phyloP scores from a whole-genome alignment of 2,797 vertebrate species.

The Ptychadena robeensis region DNA sequence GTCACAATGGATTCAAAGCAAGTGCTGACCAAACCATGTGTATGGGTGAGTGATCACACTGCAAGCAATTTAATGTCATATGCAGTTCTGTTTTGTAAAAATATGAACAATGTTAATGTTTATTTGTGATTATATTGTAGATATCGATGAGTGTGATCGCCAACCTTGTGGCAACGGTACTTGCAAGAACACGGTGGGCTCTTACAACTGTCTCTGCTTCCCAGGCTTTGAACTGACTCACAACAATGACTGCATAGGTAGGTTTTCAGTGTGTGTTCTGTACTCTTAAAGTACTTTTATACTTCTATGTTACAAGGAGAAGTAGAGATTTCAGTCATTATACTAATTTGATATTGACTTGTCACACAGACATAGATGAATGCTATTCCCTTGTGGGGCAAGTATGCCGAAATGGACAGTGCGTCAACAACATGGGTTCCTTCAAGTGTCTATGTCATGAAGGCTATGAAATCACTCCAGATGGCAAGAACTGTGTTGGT shows the following conservation, averaged over 20 bases:
- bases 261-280: conserved; percentile 50
- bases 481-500: conserved; percentile 93
- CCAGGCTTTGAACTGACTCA: conserved; percentile 88
- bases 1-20: conserved; percentile 90
- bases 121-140: conserved; percentile 67
- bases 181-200: conserved; percentile 92
- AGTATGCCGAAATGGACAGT: conserved; percentile 90
- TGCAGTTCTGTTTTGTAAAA: not conserved
- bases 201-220: conserved; percentile 95
- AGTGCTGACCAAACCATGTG: conserved; percentile 90
- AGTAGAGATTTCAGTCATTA: not conserved
- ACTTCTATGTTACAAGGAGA: not conserved
- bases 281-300: not conserved
- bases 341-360: not conserved
- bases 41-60: conserved; percentile 78
- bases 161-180: conserved; percentile 91
- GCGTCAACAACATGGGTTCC: conserved; percentile 89
- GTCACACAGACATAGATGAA: conserved; percentile 85
- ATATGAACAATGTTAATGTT: not conserved
- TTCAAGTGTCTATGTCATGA: conserved; percentile 92
- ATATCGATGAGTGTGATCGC: conserved; percentile 89
- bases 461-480: conserved; percentile 87
- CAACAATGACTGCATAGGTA: conserved; percentile 93
- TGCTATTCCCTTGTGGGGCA: conserved; percentile 86
- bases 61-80: not conserved